Base-by-base conservation (phyloP, 2,888 invertebrate genomes). In the Sesamia inferens region DNA sequence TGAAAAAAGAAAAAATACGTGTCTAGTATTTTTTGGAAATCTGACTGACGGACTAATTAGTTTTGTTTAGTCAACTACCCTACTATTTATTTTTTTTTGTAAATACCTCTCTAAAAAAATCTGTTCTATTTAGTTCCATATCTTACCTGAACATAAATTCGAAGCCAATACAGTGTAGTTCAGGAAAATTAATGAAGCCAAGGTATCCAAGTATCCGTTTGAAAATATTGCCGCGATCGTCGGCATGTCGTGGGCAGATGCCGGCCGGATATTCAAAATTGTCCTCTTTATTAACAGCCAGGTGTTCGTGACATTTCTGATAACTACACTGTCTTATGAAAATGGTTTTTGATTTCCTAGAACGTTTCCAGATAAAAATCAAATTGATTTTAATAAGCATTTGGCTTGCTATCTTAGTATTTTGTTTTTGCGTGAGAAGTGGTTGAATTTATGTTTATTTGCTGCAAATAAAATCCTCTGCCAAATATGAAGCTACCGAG, bases 191-290 rank as follows among this genome's bases (percentile, higher is more conserved):
- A 83, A 78, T 79, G 78, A 76, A 71, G 57, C 24, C 63, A 77
- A 77, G 71, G 70, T 75, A 70, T 76, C 66, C 42, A n/a, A 69
- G 73, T 76, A 70, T 77, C 70, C 31, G 31, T 76, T 76, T 77
- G 77, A 87, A 87, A 86, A 81, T 82, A 83, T 78, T 74, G 77
- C 58, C 62, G 55, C 55, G 69, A 64, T 76, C 78, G 71, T 69
- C 78, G 55, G n/a, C 74, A 75, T 77, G 89, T 89, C 90, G 76
- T 75, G 78, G 74, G 79, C 88, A 90, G 89, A 85, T 88, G 89
- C 71, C 69, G 79, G 71, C 63, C 87, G 89, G 87, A 88, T 89
- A 89, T 90, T 88, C 90, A 87, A 88, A 89, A 86, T 87, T 89
- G 89, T 87, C 85, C 84, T 68, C 78, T 86, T 87, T 89, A 88